Evolutionary conservation across 1,140 invertebrate species (phyloP), one percentile per base, ranked within the genome.

Genomic region (Physella acuta): DNA sequence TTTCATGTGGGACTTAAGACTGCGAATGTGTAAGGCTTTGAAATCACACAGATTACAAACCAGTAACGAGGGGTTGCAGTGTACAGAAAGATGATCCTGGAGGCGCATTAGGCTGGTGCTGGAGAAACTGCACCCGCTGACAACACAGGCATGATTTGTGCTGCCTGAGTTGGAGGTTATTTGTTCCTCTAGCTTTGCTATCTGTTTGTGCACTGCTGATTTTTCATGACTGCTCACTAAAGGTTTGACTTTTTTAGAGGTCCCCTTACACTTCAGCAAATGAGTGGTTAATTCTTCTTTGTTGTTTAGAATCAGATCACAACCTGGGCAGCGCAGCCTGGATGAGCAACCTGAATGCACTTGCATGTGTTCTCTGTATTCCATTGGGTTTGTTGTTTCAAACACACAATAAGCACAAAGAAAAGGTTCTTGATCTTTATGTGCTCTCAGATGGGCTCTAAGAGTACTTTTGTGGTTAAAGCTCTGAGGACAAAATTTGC

Each of bases 1-100:
- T 68, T 84, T 83, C 81, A 84, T 82, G 76, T 84, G 83, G 14
- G 83, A 84, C 69, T 84, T 84, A 5, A 84, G 73, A 68, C 83
- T 84, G 55, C 82, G 73, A 30, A 72, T 80, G 26, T 81, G 83
- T 3, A 78, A 75, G 0, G 83, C 83, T 16, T 79, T 75, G 75
- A 84, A 84, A 26, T 83, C 82, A 72, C 83, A 84, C n/a, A 80
- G 70, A 36, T 81, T 76, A 73, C 83, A 84, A 63, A 79, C 78
- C 20, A 82, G 64, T 3, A 73, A 68, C 52, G 73, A 77, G 0
- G 74, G 74, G 61, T 78, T 75, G 34, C 74, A 75, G 61, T 80
- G 77, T 52, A 70, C 72, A 52, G 77, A 59, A 20, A 68, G 37
- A 26, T 68, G 66, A 26, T 68, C 66, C 17, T 68, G 66, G 1